Conservation (phyloP, 2,113 vertebrate species). For the Scophthalmus maximus region DNA sequence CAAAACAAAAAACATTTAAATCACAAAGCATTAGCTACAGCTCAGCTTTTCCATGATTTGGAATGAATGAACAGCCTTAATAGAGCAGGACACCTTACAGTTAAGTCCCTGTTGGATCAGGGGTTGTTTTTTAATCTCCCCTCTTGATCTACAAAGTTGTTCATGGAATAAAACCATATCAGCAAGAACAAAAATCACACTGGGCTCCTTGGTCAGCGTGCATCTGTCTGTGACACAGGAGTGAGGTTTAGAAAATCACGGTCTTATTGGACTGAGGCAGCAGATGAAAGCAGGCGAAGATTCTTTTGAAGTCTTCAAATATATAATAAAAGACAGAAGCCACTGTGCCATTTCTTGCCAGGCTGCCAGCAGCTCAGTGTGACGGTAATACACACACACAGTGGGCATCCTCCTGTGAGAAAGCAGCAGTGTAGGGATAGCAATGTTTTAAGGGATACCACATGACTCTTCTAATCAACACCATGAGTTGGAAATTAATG, state of each 20-base stretch:
- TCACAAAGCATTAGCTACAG: background rate
- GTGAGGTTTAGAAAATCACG: slow-evolving; percentile 44
- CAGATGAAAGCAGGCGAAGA: slow-evolving; percentile 86
- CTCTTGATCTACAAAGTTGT: background rate
- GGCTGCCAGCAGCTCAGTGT: slow-evolving; percentile 47
- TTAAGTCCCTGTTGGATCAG: background rate
- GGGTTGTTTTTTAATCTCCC: background rate
- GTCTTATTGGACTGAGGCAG: slow-evolving; percentile 87
- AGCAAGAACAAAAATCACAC: slow-evolving; percentile 23
- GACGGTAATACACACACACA: slow-evolving; percentile 30
- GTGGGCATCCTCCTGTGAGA: slow-evolving; percentile 25
- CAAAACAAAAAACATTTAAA: no score
- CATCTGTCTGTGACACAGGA: slow-evolving; percentile 60
- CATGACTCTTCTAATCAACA: background rate
- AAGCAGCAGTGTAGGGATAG: background rate
- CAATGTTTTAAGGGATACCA: background rate
- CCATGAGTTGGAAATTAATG: background rate
- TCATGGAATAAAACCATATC: slow-evolving; percentile 1
- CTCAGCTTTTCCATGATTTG: background rate
- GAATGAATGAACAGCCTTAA: background rate
- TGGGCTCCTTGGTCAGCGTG: slow-evolving; percentile 60
- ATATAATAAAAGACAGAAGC: slow-evolving; percentile 65
- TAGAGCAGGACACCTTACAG: background rate
- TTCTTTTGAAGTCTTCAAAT: slow-evolving; percentile 83
- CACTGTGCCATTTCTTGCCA: slow-evolving; percentile 47